These are phyloP conservation scores for Macrostomum cliftonense DNA, from an alignment of 2,888 invertebrate genomes.

Conservation along the genomic window DNA sequence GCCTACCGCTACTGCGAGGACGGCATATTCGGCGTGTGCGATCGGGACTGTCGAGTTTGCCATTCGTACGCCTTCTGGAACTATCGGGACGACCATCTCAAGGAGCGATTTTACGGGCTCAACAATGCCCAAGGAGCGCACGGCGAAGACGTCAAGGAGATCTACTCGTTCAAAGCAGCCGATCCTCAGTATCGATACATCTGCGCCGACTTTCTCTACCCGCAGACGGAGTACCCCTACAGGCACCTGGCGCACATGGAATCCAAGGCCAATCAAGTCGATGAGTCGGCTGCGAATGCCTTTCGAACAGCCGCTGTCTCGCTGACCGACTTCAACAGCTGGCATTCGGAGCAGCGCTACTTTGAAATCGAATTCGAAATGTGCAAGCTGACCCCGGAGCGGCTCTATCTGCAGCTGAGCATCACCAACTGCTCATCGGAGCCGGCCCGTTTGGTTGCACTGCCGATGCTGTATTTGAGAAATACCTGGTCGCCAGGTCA, in stretches of 20 bases:
- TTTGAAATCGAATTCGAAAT: no score
- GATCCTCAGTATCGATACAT: conserved; percentile 34
- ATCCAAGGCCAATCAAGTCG: no score
- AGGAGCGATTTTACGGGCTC: conserved; percentile 35
- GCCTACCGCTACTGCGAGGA: conserved; percentile 36
- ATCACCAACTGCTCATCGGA: no score
- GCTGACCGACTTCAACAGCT: no score
- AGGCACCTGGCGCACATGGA: conserved; percentile 15
- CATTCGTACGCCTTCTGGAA: conserved; percentile 32
- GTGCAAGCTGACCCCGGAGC: no score
- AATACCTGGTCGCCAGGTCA: no score
- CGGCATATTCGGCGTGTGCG: conserved; percentile 31
- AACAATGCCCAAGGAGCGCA: conserved; percentile 34
- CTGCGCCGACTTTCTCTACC: conserved; percentile 35
- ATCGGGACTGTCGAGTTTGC: conserved; percentile 28
- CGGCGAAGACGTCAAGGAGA: conserved; percentile 37
- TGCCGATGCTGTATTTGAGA: no score
- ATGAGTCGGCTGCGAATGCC: no score
- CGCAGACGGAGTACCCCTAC: conserved; percentile 30
- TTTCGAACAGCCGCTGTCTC: no score
- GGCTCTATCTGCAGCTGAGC: no score
- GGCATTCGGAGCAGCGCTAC: no score
- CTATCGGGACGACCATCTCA: conserved; percentile 29
- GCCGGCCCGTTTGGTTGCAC: no score
- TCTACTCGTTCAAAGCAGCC: conserved; percentile 33